phyloP scores from a whole-genome alignment of 2,113 vertebrate species.

The Macrotis lagotis region DNA sequence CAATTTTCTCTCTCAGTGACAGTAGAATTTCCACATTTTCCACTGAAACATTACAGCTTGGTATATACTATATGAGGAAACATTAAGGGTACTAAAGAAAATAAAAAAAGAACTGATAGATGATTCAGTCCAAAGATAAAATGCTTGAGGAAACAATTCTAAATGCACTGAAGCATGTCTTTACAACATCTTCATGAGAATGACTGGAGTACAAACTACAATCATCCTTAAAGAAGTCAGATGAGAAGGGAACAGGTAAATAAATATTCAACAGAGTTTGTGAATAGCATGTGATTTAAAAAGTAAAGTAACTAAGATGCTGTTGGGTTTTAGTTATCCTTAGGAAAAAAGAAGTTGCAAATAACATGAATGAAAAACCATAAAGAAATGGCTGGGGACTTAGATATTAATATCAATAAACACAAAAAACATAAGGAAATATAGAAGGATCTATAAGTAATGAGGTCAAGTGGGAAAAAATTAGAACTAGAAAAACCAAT shows the following conservation, averaged over 20 bases:
- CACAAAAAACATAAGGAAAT: background rate
- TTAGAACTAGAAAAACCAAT: background rate
- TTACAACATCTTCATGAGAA: background rate
- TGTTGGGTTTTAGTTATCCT: no score
- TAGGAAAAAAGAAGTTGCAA: background rate
- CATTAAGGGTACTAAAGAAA: background rate
- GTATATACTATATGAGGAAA: no score
- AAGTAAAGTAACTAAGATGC: background rate
- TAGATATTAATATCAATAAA: background rate
- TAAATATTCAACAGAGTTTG: background rate
- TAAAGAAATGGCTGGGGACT: background rate
- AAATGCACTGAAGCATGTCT: background rate
- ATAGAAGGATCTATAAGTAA: background rate
- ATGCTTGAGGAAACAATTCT: background rate
- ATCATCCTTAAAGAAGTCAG: background rate
- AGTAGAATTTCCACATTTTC: no score
- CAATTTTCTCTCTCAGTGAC: no score
- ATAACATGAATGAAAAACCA: background rate
- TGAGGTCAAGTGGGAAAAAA: background rate
- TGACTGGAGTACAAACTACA: rapidly evolving
- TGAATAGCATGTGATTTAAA: background rate
- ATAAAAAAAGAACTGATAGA: background rate
- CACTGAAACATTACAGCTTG: no score
- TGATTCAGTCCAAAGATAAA: background rate
- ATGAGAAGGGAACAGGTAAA: background rate